These are phyloP conservation scores for Clitarchus hookeri DNA, from an alignment of 2,888 invertebrate species.

Conservation along the genomic window DNA sequence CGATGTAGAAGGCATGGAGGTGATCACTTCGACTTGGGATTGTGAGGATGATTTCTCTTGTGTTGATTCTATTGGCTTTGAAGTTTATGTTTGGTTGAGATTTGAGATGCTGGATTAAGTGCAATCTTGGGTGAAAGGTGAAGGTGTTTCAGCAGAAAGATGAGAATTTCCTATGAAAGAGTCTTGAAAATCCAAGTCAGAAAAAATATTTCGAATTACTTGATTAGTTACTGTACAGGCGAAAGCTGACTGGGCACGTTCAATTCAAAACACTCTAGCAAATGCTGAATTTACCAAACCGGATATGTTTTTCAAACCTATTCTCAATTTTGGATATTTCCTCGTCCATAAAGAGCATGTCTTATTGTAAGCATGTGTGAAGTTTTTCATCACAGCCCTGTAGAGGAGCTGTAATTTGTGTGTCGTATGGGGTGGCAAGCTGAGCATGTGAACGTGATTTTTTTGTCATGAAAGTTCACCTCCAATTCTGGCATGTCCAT, in stretches of 20 bases:
- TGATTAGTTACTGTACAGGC: not conserved
- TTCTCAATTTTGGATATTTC: not conserved
- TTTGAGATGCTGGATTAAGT: not conserved
- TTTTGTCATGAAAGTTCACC: not conserved
- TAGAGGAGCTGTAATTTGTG: constrained; percentile 1
- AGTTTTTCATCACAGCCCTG: not conserved
- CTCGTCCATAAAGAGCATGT: not conserved
- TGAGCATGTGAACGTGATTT: not conserved
- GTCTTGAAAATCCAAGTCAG: not conserved
- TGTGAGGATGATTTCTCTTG: not conserved
- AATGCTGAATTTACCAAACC: constrained; percentile 15
- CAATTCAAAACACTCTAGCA: not conserved
- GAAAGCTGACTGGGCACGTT: constrained; percentile 19
- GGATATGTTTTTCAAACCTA: not conserved
- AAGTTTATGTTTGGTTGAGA: not conserved
- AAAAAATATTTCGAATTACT: constrained; percentile 17
- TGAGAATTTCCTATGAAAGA: not conserved
- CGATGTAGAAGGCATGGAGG: not conserved
- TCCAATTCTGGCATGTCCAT: not conserved
- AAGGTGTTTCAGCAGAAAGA: not conserved
- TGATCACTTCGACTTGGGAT: constrained; percentile 2
- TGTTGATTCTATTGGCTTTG: not conserved
- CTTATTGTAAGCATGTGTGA: not conserved
- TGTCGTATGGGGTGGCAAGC: not conserved
- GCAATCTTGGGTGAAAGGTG: not conserved